Percentiles rank a stretch among this genome's conserved stretches.
Evolutionary conservation across 2,888 invertebrate species (phyloP).

Genomic region (Tenthredo scrophulariae): DNA sequence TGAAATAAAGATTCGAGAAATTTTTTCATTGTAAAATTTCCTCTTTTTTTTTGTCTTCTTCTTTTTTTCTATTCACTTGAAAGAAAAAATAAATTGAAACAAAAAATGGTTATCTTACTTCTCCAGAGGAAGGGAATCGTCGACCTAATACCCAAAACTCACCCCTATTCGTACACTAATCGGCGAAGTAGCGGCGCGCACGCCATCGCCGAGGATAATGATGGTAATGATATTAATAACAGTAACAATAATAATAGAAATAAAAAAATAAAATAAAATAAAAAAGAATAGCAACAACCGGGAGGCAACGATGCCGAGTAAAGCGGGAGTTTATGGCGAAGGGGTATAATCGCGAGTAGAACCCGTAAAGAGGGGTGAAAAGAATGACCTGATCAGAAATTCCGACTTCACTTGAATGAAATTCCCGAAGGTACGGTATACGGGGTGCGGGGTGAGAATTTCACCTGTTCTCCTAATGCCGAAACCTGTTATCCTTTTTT

Average conservation of each 20-base stretch:
- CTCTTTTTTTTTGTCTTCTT: not conserved
- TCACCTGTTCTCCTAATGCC: slow-evolving; percentile 49
- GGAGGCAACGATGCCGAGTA: not conserved
- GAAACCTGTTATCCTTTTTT: slow-evolving; percentile 47
- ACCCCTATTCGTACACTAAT: not conserved
- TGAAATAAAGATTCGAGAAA: not conserved
- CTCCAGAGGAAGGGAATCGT: not conserved
- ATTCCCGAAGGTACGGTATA: not conserved
- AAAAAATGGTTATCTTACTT: not conserved
- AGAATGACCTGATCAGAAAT: slow-evolving; percentile 34
- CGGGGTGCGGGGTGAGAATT: not conserved
- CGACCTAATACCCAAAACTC: not conserved
- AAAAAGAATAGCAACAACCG: not conserved
- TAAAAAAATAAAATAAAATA: not conserved
- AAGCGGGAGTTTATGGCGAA: not conserved
- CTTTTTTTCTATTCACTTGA: not conserved
- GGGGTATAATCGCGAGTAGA: not conserved
- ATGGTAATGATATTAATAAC: slow-evolving; percentile 17
- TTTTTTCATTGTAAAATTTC: not conserved
- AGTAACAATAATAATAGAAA: slow-evolving; percentile 2
- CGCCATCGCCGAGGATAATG: too few species aligned
- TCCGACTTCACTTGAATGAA: slow-evolving; percentile 40
- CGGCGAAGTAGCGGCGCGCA: not conserved
- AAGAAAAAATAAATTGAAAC: not conserved
- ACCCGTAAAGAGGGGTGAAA: not conserved